Evolutionary conservation across 2,113 vertebrate genomes (phyloP), one percentile per base, ranked within the genome.

Genomic region (Saguinus imperator): DNA sequence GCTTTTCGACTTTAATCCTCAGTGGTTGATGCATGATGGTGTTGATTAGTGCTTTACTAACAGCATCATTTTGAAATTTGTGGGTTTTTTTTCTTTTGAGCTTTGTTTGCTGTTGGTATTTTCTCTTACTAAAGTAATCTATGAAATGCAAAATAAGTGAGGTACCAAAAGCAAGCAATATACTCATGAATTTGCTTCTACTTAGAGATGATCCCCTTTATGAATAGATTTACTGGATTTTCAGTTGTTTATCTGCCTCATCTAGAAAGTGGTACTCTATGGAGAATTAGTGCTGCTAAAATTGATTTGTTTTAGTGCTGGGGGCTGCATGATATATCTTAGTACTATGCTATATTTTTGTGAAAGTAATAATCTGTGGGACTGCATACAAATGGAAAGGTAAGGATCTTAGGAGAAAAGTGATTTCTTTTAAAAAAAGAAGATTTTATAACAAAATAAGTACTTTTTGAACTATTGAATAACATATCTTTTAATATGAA

Each of bases 31-130:
- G 99, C 99, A 99, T 99, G 99, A 98, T 96, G 93, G 64, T 98
- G 96, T 98, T 96, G 95, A 94, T 96, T 96, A 97, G 97, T 96
- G 99, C 98, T 98, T 98, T 98, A 99, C 98, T 98, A 99, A 99
- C 98, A 35, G 98, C 98, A 99, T 98, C 98, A 91, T 96, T 98
- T 97, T 98, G 94, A 98, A 98, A 97, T 97, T 90, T 98, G 97
- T 97, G 97, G 98, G 87, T 83, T 13, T 10, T 61, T 97, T 97
- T 97, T 96, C 97, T 98, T 98, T 93, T 97, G 96, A 91, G 97
- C 98, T 98, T 98, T 98, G 98, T 97, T 98, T 97, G 98, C 98
- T 98, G 97, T 97, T 98, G 95, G 96, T 98, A 96, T 98, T 98
- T 76, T 98, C 97, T 98, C 94, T 98, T 96, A 97, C 92, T 85